Evolutionary conservation across 2,888 invertebrate genomes (phyloP), one percentile per base, ranked within the genome.

Genomic region (Agrotis segetum): DNA sequence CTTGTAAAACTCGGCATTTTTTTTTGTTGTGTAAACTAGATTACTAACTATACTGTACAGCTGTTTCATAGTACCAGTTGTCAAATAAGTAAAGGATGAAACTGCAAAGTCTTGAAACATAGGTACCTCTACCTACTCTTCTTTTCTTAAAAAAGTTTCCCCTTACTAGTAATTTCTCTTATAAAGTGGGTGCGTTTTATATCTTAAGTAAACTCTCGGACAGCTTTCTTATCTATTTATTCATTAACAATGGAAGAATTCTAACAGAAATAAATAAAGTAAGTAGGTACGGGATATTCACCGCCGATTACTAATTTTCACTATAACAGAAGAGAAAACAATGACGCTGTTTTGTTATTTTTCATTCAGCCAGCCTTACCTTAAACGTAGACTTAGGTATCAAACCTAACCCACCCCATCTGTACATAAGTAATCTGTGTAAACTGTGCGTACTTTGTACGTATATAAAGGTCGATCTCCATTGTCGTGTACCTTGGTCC

Each of bases 401-500:
- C 2, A 56, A 52, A 60, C 29, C 16, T 52, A 40, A 47, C 49
- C 46, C 53, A 47, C 16, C 67, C 14, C n/a, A 55, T 73, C 83
- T 81, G 59, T 11, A 13, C 16, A 29, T 60, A 9, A 63, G 74
- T 72, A 66, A 29, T 82, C 84, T 77, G 60, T 77, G 68, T 29
- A 46, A 16, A 24, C 56, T 34, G 53, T 82, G 50, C 56, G 69
- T 77, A 74, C 72, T 61, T 17, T 56, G 47, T 71, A 71, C 44
- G 71, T 78, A 79, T 69, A 66, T 72, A 66, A 70, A 82, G 77
- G 69, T 83, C 67, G 59, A 80, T 81, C 74, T 76, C 74, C 81
- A 79, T 79, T 85, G 82, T 85, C 85, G 84, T 88, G 86, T 86
- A 85, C 85, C 61, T 71, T 71, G 71, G 77, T 75, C 61, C 71